Base-by-base conservation (phyloP, 2,113 vertebrate genomes). In the Rhineura floridana region DNA sequence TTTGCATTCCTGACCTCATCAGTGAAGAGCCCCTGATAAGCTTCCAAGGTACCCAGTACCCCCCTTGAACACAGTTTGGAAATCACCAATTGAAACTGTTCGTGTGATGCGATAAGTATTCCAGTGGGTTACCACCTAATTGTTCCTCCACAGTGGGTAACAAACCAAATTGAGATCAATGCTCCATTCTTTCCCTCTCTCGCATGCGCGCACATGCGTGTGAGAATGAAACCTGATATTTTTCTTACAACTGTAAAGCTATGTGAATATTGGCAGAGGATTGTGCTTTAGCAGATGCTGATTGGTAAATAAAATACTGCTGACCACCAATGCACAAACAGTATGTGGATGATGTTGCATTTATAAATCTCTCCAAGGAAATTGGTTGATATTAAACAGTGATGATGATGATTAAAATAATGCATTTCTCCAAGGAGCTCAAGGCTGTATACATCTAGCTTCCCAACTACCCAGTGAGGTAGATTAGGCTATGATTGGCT, bases 281-380 rank as follows among this genome's bases (percentile, higher is more conserved):
- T 50, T 76, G 21, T 73, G 55, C 30, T 52, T 63, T 91, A 75
- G 79, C 46, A 73, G 84, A 88, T 30, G 55, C 50, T 83, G 84
- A 69, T 85, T 90, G 93, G 91, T 85, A 81, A 92, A 72, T 73
- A n/a, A 30, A 17, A 33, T 59, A 10, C 55, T 75, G 23, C 23
- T 30, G 85, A 46, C 76, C 30, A 39, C 17, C 36, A 44, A 1
- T 55, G 11, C 8, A 72, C 42, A 76, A 44, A 15, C 33, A 30
- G 42, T 42, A 25, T 28, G 28, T 73, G 48, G 36, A 28, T 84
- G 25, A 21, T 85, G 23, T 30, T 75, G 52, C 30, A 39, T 55
- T 42, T 75, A 50, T 42, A 30, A 46, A 63, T 44, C 13, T 21
- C 42, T 83, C 28, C 42, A 21, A 65, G 21, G 44, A 46, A n/a